A percentile compares a stretch with the other conserved stretches of the same genome.
These are phyloP conservation scores for Villa cingulata DNA, from an alignment of 2,888 invertebrate species.

Conservation along the genomic window DNA sequence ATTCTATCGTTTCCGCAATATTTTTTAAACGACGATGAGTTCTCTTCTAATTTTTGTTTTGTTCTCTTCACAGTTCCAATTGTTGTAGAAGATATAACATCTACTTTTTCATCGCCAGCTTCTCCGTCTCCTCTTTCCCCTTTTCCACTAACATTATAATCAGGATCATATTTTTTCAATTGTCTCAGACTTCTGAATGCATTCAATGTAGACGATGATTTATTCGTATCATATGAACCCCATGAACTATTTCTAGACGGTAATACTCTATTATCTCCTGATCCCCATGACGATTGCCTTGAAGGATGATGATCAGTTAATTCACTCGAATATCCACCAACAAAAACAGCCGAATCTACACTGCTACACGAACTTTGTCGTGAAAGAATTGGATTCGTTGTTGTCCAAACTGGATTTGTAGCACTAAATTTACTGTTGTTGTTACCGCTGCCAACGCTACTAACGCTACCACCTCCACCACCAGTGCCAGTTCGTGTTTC, in stretches of 20 bases:
- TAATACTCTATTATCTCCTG: constrained; percentile 48
- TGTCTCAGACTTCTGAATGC: not conserved
- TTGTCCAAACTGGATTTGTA: not conserved
- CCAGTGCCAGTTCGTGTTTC: constrained; percentile 30
- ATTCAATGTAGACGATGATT: constrained; percentile 16
- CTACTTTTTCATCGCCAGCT: not conserved
- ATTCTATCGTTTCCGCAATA: constrained; percentile 39
- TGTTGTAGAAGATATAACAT: constrained; percentile 16
- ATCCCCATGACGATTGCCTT: constrained; percentile 71
- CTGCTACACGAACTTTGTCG: constrained; percentile 63
- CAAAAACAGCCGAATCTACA: constrained; percentile 61
- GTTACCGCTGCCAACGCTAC: not conserved
- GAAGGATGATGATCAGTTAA: constrained; percentile 48
- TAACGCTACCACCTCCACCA: constrained; percentile 13
- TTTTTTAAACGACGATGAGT: not conserved
- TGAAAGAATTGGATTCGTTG: not conserved
- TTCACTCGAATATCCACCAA: constrained; percentile 37
- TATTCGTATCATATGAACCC: constrained; percentile 51
- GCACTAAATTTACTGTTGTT: not conserved
- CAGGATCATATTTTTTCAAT: not conserved
- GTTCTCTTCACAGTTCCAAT: constrained; percentile 7
- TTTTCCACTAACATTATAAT: no score
- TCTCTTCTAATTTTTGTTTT: constrained; percentile 12
- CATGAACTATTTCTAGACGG: constrained; percentile 57
- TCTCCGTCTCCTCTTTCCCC: constrained; percentile 12